phyloP scores from a whole-genome alignment of 1,140 invertebrate genomes.

The Helicoverpa armigera region DNA sequence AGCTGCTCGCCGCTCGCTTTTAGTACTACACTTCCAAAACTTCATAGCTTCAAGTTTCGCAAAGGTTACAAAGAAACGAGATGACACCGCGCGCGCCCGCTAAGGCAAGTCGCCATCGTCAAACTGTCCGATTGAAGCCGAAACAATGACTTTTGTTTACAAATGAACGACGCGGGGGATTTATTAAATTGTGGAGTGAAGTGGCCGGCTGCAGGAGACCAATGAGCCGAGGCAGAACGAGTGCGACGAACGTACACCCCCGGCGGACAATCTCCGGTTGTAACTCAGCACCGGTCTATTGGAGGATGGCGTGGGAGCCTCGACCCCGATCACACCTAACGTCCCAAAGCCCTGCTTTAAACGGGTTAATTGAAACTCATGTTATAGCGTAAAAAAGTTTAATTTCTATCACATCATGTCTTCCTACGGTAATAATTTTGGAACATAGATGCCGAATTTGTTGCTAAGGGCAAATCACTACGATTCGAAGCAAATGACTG shows the following conservation, averaged over 20 bases:
- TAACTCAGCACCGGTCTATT: constrained; percentile 60
- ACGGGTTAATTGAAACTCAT: constrained; percentile 52
- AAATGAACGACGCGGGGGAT: constrained; percentile 76
- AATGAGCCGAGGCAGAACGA: constrained; percentile 70
- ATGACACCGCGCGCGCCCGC: constrained; percentile 71
- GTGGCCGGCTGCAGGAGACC: constrained; percentile 62
- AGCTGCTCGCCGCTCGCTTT: constrained; percentile 63
- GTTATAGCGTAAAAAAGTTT: constrained; percentile 83
- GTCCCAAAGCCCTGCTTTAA: constrained; percentile 55
- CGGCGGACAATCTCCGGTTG: constrained; percentile 71
- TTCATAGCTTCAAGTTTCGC: constrained; percentile 68
- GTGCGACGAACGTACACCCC: constrained; percentile 71
- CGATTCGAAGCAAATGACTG: constrained; percentile 73
- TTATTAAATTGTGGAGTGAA: constrained; percentile 77
- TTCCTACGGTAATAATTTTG: constrained; percentile 81
- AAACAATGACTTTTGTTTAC: constrained; percentile 86
- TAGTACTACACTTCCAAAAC: constrained; percentile 79
- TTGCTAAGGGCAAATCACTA: constrained; percentile 75
- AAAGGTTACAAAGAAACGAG: constrained; percentile 62
- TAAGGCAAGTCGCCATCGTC: constrained; percentile 75
- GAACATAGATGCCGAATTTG: constrained; percentile 80
- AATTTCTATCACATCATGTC: constrained; percentile 84
- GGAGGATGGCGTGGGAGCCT: constrained; percentile 79
- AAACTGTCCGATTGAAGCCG: constrained; percentile 78
- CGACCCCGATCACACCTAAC: constrained; percentile 65